Base-by-base conservation (phyloP, 2,888 invertebrate species). In the Byasa hedistus region DNA sequence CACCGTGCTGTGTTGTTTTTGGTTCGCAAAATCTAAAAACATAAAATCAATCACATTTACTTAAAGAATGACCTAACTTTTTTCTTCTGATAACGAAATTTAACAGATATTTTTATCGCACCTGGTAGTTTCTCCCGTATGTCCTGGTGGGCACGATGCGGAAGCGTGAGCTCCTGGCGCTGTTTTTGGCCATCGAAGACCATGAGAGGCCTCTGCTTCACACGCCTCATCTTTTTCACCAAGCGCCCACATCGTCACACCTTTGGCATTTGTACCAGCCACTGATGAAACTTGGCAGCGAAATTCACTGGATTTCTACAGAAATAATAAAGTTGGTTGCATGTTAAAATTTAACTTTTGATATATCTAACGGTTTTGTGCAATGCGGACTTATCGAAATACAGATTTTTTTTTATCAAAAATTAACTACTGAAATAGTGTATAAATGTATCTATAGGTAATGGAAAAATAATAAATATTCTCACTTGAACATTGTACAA, bases 221-320 rank as follows among this genome's bases (percentile, higher is more conserved):
- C 75, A 94, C 0, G 86, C 85, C 65, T 81, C 84, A 57, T 89
- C 88, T 15, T 94, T 94, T 22, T 94, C 92, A 0, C 71, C 96
- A 91, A 81, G 93, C 87, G 71, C 96, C 94, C 79, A 95, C 93
- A 77, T 95, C 88, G 79, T 94, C 87, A 95, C 73, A 82, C 93
- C 72, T 92, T 92, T 85, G 0, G 90, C 78, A 62, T 87, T 87
- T 5, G 93, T 79, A 71, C 93, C 79, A 71, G 79, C 92, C 75
- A 86, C 92, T 77, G 82, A 94, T 68, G 91, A 89, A 0, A 96
- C 96, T 76, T 95, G 93, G 78, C 97, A 97, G 0, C 95, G 94
- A 77, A 95, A 97, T 73, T 94, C 94, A 0, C 94, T 94, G 0
- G 96, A 95, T 93, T 95, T 96, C 95, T 96, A 82, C n/a, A 61